Percentiles rank a stretch among this genome's conserved stretches.
phyloP scores from a whole-genome alignment of 1,140 invertebrate genomes.

The Cyphomyrmex costatus region DNA sequence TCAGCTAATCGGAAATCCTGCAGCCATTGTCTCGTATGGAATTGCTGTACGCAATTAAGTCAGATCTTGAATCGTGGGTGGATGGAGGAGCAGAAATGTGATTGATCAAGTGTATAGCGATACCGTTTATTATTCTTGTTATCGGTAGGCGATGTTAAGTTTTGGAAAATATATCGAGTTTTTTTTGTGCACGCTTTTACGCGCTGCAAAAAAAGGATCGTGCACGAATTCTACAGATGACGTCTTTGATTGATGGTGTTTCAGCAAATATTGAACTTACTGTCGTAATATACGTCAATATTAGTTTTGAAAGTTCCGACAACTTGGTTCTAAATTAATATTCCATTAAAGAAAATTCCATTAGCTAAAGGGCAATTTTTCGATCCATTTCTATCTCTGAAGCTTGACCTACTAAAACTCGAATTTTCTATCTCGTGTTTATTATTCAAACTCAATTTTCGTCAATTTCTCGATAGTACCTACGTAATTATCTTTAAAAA shows the following conservation, averaged over 20 bases:
- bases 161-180: slow-evolving; percentile 6
- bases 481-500: not conserved
- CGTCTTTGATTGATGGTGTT: not conserved
- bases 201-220: not conserved
- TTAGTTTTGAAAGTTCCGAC: not conserved
- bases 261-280: not conserved
- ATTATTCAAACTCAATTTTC: not conserved
- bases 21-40: slow-evolving; percentile 19
- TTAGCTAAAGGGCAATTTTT: not conserved
- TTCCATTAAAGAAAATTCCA: not conserved
- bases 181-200: not conserved
- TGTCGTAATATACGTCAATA: slow-evolving; percentile 25
- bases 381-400: not conserved
- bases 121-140: slow-evolving; percentile 26
- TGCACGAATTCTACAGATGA: not conserved
- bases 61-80: not conserved
- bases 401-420: not conserved
- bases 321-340: slow-evolving; percentile 7
- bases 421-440: not conserved
- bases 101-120: slow-evolving; percentile 32
- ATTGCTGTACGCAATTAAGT: not conserved
- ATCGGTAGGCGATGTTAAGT: not conserved
- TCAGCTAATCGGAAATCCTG: not conserved
- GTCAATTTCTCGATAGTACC: not conserved
- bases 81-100: not conserved